phyloP scores from a whole-genome alignment of 2,113 vertebrate genomes.

The Sphyrna mokarran region DNA sequence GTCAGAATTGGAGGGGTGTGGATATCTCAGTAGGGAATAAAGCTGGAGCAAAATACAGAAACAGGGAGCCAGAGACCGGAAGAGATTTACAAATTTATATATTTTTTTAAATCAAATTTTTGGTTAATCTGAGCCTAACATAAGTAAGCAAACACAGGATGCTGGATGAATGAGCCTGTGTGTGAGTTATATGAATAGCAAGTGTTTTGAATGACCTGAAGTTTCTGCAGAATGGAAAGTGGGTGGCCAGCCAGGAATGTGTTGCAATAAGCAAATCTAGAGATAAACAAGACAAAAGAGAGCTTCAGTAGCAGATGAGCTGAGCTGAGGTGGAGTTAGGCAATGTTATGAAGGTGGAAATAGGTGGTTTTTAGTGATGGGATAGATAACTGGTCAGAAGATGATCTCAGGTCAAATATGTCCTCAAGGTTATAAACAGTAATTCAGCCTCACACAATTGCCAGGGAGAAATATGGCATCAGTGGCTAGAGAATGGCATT shows the following conservation, averaged over 20 bases:
- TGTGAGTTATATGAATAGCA: too few species aligned
- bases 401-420: background rate
- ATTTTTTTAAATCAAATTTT: too few species aligned
- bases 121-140: too few species aligned
- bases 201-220: background rate
- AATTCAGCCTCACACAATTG: background rate
- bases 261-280: background rate
- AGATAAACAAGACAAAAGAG: background rate
- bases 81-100: too few species aligned
- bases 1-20: too few species aligned
- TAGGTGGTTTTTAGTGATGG: background rate
- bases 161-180: too few species aligned
- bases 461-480: background rate
- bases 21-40: too few species aligned
- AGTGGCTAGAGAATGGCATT: background rate
- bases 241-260: background rate
- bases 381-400: background rate
- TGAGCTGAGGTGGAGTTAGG: background rate
- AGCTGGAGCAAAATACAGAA: too few species aligned
- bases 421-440: background rate
- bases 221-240: background rate
- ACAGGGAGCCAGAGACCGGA: too few species aligned
- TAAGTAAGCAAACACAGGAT: too few species aligned
- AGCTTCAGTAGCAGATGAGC: background rate
- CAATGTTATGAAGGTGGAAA: background rate